Evolutionary conservation across 2,113 vertebrate species (phyloP).

Genomic region (Lanius ludovicianus): DNA sequence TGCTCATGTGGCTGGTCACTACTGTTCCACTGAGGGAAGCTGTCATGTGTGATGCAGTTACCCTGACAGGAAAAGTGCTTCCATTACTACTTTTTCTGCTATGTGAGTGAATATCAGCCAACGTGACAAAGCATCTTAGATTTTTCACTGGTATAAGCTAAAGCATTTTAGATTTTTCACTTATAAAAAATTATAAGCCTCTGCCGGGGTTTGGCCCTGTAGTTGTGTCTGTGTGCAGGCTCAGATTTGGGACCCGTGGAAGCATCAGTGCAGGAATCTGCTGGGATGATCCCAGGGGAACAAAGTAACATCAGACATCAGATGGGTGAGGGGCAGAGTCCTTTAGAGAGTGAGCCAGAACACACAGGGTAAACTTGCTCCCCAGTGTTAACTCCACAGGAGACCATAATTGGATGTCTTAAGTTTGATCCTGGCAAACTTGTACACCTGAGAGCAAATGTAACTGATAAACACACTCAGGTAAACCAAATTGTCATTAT

Average conservation of each 20-base stretch:
- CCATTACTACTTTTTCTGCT: conserved; percentile 2
- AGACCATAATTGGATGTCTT: neutral
- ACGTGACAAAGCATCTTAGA: neutral
- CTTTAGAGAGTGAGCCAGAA: neutral
- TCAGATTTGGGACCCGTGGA: neutral
- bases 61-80: neutral
- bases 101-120: neutral
- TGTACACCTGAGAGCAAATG: neutral
- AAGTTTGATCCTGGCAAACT: neutral
- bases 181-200: neutral
- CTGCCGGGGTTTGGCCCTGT: neutral
- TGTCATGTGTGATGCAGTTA: neutral
- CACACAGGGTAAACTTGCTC: neutral
- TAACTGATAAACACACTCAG: neutral
- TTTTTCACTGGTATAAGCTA: neutral
- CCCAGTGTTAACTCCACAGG: neutral
- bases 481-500: neutral
- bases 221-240: neutral
- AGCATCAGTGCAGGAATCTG: neutral
- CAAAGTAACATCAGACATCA: neutral
- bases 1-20: neutral
- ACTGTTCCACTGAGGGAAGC: neutral
- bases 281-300: neutral
- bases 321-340: neutral
- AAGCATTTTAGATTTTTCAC: neutral